These are phyloP conservation scores for Valencia hispanica DNA, from an alignment of 2,797 vertebrate species.

Conservation along the genomic window DNA sequence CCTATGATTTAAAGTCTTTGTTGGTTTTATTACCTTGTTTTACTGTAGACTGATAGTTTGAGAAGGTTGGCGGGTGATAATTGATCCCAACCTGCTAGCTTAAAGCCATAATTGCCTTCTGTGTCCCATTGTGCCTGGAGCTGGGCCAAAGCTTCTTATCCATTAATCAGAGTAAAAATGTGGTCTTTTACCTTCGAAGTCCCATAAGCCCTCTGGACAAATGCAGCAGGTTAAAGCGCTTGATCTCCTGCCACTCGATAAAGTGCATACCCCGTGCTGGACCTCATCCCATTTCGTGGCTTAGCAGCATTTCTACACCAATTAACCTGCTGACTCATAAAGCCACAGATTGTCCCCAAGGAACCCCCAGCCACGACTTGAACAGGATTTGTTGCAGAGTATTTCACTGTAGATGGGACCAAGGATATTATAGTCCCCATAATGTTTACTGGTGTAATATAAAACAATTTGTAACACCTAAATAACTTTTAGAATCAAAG, in stretches of 20 bases:
- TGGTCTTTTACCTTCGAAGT: conserved; percentile 69
- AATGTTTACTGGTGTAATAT: neutral
- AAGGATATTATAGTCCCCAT: neutral
- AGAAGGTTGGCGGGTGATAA: conserved; percentile 56
- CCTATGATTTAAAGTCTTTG: neutral
- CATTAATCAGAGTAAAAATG: conserved; percentile 71
- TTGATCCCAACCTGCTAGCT: conserved; percentile 64
- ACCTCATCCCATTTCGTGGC: conserved; percentile 8
- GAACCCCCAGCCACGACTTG: conserved; percentile 10
- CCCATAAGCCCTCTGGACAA: conserved; percentile 1
- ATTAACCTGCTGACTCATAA: conserved; percentile 20
- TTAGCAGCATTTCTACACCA: conserved; percentile 25
- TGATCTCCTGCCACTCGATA: conserved; percentile 4
- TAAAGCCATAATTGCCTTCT: conserved; percentile 74
- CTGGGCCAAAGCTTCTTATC: conserved; percentile 76
- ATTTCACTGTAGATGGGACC: neutral
- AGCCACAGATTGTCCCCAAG: conserved; percentile 14
- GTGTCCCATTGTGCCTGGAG: conserved; percentile 46
- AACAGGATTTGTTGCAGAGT: conserved; percentile 16
- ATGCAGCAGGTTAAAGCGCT: conserved; percentile 19
- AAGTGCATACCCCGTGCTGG: neutral
- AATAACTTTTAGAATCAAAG: neutral
- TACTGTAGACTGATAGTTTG: conserved; percentile 31
- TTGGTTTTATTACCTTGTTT: neutral
- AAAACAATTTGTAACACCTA: neutral